phyloP scores from a whole-genome alignment of 2,113 vertebrate genomes.

The Andinoacara biseriatus region DNA sequence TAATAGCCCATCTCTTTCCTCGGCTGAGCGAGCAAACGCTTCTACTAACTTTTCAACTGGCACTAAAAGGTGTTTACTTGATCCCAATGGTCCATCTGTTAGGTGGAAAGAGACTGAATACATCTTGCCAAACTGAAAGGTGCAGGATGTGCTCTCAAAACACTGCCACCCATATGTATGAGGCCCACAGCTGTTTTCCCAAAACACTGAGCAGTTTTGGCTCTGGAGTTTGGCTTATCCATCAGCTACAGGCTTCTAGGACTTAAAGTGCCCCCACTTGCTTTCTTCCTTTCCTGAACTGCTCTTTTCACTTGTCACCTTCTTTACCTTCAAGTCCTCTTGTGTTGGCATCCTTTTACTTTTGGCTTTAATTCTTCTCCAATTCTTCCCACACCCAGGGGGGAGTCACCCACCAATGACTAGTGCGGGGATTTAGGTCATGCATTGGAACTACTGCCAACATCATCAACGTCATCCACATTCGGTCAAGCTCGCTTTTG shows the following conservation, averaged over 20 bases:
- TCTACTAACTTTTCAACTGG: slow-evolving; percentile 4
- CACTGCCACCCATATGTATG: slow-evolving; percentile 32
- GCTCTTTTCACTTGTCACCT: neutral
- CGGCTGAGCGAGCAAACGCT: fast-evolving
- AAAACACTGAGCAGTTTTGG: slow-evolving; percentile 29
- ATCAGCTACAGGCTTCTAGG: slow-evolving; percentile 22
- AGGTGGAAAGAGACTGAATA: neutral
- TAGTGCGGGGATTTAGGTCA: slow-evolving; percentile 38
- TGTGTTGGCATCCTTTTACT: neutral
- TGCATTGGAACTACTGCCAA: slow-evolving; percentile 28
- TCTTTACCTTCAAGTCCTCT: neutral
- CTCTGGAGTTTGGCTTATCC: slow-evolving; percentile 30
- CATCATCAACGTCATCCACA: slow-evolving; percentile 13
- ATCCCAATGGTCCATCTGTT: slow-evolving; percentile 15
- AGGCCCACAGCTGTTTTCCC: slow-evolving; percentile 26
- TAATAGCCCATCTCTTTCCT: neutral
- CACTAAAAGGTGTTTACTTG: slow-evolving; percentile 35
- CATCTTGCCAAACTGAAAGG: slow-evolving; percentile 20
- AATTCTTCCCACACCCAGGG: neutral
- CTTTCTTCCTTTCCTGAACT: neutral
- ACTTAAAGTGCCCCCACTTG: slow-evolving; percentile 7
- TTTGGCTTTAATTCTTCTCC: neutral
- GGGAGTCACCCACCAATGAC: slow-evolving; percentile 17
- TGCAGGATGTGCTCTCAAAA: slow-evolving; percentile 42
- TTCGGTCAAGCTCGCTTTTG: neutral